Conservation (phyloP, 2,113 vertebrate genomes). For the Caracal caracal region DNA sequence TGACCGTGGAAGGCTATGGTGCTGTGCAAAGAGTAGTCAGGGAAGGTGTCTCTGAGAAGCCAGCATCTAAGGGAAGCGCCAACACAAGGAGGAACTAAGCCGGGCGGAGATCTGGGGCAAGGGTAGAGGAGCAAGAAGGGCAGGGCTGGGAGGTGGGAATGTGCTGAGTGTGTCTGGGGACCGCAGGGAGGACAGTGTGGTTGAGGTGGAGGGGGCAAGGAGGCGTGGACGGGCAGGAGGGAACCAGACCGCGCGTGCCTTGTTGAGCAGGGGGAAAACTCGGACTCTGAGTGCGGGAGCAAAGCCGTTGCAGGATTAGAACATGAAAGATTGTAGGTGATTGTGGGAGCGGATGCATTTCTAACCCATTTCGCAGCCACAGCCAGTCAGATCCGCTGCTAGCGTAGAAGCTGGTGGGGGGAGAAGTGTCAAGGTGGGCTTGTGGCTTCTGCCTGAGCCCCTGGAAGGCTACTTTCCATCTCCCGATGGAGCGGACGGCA, state of each 20-base stretch:
- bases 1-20: not conserved
- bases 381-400: not conserved
- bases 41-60: not conserved
- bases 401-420: not conserved
- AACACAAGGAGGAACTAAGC: not conserved
- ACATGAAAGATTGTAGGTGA: not conserved
- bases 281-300: not conserved
- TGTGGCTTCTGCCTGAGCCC: not conserved
- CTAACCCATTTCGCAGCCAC: too few relatives aligned
- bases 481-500: not conserved
- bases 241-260: rapidly evolving
- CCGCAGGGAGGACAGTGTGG: too few relatives aligned
- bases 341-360: not conserved
- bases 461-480: not conserved
- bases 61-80: not conserved
- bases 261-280: too few relatives aligned
- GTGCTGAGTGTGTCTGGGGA: too few relatives aligned
- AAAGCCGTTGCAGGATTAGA: not conserved
- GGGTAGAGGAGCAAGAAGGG: not conserved
- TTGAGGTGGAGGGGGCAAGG: too few relatives aligned
- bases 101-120: not conserved
- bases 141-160: not conserved
- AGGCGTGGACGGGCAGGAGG: not conserved
- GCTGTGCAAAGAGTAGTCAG: not conserved
- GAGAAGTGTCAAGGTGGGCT: not conserved